Base-by-base conservation (phyloP, 2,797 vertebrate genomes). In the Amniataba percoides region DNA sequence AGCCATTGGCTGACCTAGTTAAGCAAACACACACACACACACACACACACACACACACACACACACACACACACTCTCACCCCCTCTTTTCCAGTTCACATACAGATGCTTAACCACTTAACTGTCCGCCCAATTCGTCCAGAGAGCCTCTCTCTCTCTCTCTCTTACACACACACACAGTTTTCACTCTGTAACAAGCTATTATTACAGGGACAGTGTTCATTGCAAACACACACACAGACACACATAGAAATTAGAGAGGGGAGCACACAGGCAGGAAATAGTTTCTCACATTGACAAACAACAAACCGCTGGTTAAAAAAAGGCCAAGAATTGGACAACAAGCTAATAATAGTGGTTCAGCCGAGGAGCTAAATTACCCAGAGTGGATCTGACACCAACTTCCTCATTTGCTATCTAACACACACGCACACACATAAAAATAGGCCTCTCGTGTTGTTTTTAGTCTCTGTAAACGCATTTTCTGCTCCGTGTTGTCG, bases 1-100 rank as follows among this genome's bases (percentile, higher is more conserved):
- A 91, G 84, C 82, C 85, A 85, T 62, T 89, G 88, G 83, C 92
- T 89, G 93, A 92, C 92, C 93, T 85, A 90, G 83, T 90, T 91
- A 84, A 80, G 68, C 82, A 92, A 82, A 90, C 74, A 88, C 81
- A 82, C 52, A 57, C 65, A 69, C 62, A 66, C 64, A 71, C 36
- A 62, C 65, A 57, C 42, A 34, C 55, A 23, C 59, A 64, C 58
- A 45, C 62, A 77, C 52, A 62, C n/a, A n/a, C n/a, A n/a, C n/a
- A n/a, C n/a, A n/a, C n/a, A 53, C 43, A 53, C 74, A 70, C 53
- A 51, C 56, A 72, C 68, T 52, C 70, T 73, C 66, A 8, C 70
- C 65, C 59, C 71, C 67, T 67, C 77, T 81, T 85, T 85, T 84
- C 75, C 83, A 87, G 67, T 86, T 88, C 79, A 86, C 84, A 61